Evolutionary conservation across 2,113 vertebrate genomes (phyloP).

Genomic region (Seriola dumerili): DNA sequence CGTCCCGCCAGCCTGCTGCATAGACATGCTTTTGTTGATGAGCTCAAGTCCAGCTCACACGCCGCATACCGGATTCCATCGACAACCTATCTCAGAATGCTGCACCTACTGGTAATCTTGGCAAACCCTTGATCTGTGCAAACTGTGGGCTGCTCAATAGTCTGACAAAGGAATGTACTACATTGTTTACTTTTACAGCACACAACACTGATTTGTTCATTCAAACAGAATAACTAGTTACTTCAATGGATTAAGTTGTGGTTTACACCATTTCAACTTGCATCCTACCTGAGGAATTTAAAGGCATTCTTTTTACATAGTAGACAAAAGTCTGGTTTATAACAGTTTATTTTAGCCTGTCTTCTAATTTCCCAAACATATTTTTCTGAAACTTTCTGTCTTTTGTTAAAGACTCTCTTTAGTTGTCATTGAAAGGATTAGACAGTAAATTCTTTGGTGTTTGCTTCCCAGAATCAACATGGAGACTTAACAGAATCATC

Average conservation of each 20-base stretch:
- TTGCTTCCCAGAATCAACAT: not conserved
- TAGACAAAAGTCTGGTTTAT: slow-evolving; percentile 9
- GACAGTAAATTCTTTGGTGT: not conserved
- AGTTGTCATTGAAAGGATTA: not conserved
- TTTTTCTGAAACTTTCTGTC: not conserved
- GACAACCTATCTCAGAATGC: slow-evolving; percentile 77
- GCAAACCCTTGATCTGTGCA: slow-evolving; percentile 75
- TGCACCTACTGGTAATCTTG: slow-evolving; percentile 76
- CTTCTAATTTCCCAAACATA: not conserved
- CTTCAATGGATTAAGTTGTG: not conserved
- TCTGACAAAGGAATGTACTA: slow-evolving; percentile 32
- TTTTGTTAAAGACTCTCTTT: not conserved
- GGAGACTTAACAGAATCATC: not conserved
- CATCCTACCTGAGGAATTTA: not conserved
- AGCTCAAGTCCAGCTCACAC: slow-evolving; percentile 55
- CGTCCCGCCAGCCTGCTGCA: slow-evolving; percentile 43
- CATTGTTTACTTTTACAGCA: slow-evolving; percentile 53
- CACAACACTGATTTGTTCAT: slow-evolving; percentile 2
- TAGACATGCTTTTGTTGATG: slow-evolving; percentile 72
- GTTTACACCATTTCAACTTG: not conserved
- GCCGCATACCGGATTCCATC: slow-evolving; percentile 72
- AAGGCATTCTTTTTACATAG: not conserved
- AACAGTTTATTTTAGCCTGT: not conserved
- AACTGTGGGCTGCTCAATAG: slow-evolving; percentile 71
- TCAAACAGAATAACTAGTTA: slow-evolving; percentile 2